Conservation (phyloP, 2,888 invertebrate genomes). For the Calameuta idolon region DNA sequence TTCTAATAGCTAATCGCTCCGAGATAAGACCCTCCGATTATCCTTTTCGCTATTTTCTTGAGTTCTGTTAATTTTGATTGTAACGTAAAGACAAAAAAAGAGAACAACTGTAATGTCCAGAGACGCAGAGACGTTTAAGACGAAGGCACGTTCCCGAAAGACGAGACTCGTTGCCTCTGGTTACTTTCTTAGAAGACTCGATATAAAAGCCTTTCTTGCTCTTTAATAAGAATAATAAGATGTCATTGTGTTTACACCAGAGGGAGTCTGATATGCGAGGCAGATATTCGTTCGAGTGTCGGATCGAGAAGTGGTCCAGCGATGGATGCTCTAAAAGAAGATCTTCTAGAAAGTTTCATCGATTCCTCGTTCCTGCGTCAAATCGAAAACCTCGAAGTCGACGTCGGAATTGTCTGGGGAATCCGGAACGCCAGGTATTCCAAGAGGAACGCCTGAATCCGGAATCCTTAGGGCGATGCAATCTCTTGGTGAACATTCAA, state of each 20-base stretch:
- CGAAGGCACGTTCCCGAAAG: slow-evolving; percentile 38
- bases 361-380: slow-evolving; percentile 50
- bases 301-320: background rate
- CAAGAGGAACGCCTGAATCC: slow-evolving; percentile 29
- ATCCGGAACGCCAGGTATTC: slow-evolving; percentile 48
- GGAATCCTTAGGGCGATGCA: slow-evolving; percentile 51
- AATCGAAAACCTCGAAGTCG: slow-evolving; percentile 56
- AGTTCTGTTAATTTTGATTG: slow-evolving; percentile 25
- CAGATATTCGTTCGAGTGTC: no score
- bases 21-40: no score
- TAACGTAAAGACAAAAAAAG: slow-evolving; percentile 3
- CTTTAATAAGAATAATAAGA: no score
- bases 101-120: no score
- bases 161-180: slow-evolving; percentile 10
- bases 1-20: slow-evolving; percentile 11
- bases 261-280: no score
- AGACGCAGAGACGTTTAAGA: slow-evolving; percentile 10
- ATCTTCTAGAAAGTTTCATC: slow-evolving; percentile 54
- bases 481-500: slow-evolving; percentile 60
- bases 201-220: no score
- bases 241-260: no score
- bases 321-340: slow-evolving; percentile 40
- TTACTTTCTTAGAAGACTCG: no score
- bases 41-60: no score
- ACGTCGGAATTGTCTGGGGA: slow-evolving; percentile 46